Base-by-base conservation (phyloP, 2,888 invertebrate genomes). In the Synanthedon andrenaeformis region DNA sequence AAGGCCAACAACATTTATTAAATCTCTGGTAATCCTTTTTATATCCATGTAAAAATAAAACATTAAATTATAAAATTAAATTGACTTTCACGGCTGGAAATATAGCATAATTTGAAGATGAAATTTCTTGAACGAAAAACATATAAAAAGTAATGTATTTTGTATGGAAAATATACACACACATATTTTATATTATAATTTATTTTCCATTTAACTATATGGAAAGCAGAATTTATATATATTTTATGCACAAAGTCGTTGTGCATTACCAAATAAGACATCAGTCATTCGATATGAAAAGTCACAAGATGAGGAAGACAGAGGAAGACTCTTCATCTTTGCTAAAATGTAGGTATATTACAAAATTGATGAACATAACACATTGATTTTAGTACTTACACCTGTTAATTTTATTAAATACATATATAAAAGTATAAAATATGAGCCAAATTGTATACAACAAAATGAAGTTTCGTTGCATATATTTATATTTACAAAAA, bases 391-490 rank as follows among this genome's bases (percentile, higher is more conserved):
- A 35, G 35, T 35, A 35, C 35, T 35, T 10, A 35, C 35, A 35
- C 35, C 10, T 35, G 62, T 54, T 54, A 56, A 63, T 65, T 53
- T 55, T 59, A 58, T 60, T 57, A 61, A 61, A 62, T 60, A 61
- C 58, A 59, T 66, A 62, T 66, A 84, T 82, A 85, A 86, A 85
- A 84, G 84, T 86, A 84, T 78, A 83, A 85, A 80, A 84, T 35
- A 76, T 79, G 79, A 83, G 79, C 76, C 64, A 75, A 73, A 75
- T 64, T 68, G 72, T 62, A 72, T 63, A 66, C 65, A 64, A 61
- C 64, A 58, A 59, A 57, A 57, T 63, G 69, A 69, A 66, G 62
- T 72, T 35, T 75, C 69, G 72, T 77, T 72, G 73, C 66, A 63
- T 69, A 63, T 69, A 69, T 72, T 62, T 72, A 67, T 77, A 78